Evolutionary conservation across 2,797 vertebrate species (phyloP).

Genomic region (Petrocephalus schoutedeni): DNA sequence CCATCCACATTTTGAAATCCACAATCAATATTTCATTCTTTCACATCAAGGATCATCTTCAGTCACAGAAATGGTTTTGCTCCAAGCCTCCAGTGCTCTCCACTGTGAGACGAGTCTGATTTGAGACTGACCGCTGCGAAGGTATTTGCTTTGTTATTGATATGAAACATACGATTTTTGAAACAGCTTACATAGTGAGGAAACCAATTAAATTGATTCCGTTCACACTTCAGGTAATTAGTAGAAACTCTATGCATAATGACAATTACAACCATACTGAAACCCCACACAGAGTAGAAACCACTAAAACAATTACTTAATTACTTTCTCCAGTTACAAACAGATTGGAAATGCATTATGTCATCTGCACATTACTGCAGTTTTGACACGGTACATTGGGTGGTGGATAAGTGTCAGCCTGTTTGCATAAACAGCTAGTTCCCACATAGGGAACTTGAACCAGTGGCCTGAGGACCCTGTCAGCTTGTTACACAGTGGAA

Average conservation of each 20-base stretch:
- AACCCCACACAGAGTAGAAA: not conserved
- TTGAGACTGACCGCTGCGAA: not conserved
- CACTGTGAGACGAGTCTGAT: not conserved
- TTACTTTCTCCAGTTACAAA: not conserved
- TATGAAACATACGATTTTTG: constrained; percentile 9
- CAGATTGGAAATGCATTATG: not conserved
- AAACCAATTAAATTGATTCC: constrained; percentile 8
- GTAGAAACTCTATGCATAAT: constrained; percentile 19
- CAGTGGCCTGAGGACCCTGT: not conserved
- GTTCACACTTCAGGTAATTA: constrained; percentile 17
- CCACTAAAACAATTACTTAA: not conserved
- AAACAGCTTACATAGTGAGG: not conserved
- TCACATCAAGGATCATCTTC: constrained; percentile 18
- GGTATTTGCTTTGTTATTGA: constrained; percentile 1
- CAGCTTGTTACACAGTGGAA: not conserved
- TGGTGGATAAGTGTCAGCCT: not conserved
- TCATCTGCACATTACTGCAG: not conserved
- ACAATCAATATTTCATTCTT: constrained; percentile 21
- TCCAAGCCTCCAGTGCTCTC: constrained; percentile 3
- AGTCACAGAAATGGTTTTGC: not conserved
- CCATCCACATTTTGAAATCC: constrained; percentile 1
- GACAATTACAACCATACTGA: not conserved
- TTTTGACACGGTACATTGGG: not conserved
- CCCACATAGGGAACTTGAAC: not conserved
- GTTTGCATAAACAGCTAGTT: not conserved